Evolutionary conservation across 1,140 invertebrate species (phyloP), one percentile per base, ranked within the genome.

Genomic region (Drosophila malerkotliana): DNA sequence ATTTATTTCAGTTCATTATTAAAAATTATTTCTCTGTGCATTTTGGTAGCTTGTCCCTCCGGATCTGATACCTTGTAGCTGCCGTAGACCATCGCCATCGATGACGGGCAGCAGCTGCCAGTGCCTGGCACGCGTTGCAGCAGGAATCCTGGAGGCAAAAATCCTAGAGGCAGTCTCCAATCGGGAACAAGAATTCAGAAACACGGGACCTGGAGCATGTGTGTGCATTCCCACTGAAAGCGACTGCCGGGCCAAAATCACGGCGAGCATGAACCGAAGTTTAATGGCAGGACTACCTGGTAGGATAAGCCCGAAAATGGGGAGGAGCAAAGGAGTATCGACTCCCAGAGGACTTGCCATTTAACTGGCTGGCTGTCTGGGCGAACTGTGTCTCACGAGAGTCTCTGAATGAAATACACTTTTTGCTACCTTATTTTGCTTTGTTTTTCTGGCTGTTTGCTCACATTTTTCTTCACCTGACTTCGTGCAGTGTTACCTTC

Each of bases 401-500:
- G 34, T 37, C 53, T 53, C 55, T 78, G 55, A 82, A 78, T 87
- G 74, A 75, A 81, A 81, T 87, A 87, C 73, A 57, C 63, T 56
- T 74, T 66, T 68, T 32, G 21, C 51, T 57, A 18, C 45, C 54
- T 53, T 61, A 44, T 47, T 64, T 54, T 61, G 56, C 48, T 84
- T 77, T 72, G 66, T 80, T 75, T 87, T 85, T 66, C 66, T 66
- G 77, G 69, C 78, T 69, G 41, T 59, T 78, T 74, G 78, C 63
- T 57, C 83, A 80, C 62, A 81, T 87, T 87, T 73, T 87, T 75
- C 61, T 67, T 87, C 61, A 78, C 73, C 77, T 81, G 80, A 63
- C 66, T 79, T 30, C 52, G 44, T 21, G 21, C 61, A 37, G 55
- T 45, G 21, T 34, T 49, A 8, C 41, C n/a, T 52, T 4, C 12